A percentile compares a stretch with the other conserved stretches of the same genome.
These are phyloP conservation scores for Ochotona curzoniae DNA, from an alignment of 2,113 vertebrate species.

Conservation along the genomic window DNA sequence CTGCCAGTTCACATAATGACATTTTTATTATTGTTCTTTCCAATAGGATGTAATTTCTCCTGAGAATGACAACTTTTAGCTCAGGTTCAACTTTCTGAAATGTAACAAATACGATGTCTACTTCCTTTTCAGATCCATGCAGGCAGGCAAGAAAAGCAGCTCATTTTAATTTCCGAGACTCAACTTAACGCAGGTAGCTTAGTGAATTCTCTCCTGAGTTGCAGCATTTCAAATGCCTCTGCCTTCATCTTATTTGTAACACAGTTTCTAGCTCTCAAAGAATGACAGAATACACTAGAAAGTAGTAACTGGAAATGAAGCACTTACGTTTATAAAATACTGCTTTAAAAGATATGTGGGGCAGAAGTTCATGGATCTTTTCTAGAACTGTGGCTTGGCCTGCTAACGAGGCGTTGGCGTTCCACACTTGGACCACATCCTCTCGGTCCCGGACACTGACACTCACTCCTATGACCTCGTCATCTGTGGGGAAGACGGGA, in stretches of 20 bases:
- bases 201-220: conserved; percentile 22
- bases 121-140: conserved; percentile 7
- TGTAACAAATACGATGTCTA: neutral
- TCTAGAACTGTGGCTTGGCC: conserved; percentile 93
- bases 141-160: conserved; percentile 42
- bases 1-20: conserved; percentile 46
- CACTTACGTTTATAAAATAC: conserved; percentile 99
- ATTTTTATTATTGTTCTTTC: conserved; percentile 63
- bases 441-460: conserved; percentile 95
- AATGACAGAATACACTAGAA: conserved; percentile 16
- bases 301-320: conserved; percentile 58
- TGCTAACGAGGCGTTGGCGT: conserved; percentile 93
- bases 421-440: conserved; percentile 97
- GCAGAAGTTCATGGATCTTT: conserved; percentile 95
- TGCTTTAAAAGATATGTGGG: conserved; percentile 93
- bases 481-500: conserved; percentile 86
- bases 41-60: conserved; percentile 45
- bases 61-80: conserved; percentile 53
- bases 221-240: conserved; percentile 16
- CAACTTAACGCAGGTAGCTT: neutral
- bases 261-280: conserved; percentile 41
- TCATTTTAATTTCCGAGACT: conserved; percentile 60
- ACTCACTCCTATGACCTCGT: conserved; percentile 96
- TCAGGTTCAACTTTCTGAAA: conserved; percentile 62
- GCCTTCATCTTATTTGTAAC: conserved; percentile 32